Base-by-base conservation (phyloP, 2,113 vertebrate species). In the Spermophilus dauricus region DNA sequence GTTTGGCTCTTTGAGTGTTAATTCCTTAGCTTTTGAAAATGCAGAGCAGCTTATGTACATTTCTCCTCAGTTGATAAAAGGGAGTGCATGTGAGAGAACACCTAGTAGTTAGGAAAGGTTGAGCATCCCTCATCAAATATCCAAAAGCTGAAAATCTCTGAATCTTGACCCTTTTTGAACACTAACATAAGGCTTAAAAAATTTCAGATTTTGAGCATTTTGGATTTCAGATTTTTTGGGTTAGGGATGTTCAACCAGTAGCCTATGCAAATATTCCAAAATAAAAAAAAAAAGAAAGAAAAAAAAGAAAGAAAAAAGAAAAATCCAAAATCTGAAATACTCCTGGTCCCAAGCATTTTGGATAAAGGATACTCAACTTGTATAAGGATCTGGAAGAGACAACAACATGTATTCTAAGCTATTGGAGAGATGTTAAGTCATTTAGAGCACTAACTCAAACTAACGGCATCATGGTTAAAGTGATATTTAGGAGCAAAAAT, bases 21-120 rank as follows among this genome's bases (percentile, higher is more conserved):
- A 70, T 88, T 78, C 48, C 95, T 92, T 56, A 56, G 22, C 28
- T 88, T 93, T 51, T 80, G 58, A 89, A 86, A 81, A 83, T 95
- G 42, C 28, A 86, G 37, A 53, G 14, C 4, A 77, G 22, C 18
- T 86, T 92, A 53, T 91, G 30, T 65, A 42, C 93, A 48, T 92
- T 88, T 65, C 37, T 39, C 26, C n/a, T 61, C 61, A 37, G 45
- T 86, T 67, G 87, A 53, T 91, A 92, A 91, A 84, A 84, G 45
- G 92, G 34, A 89, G 3, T 8, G 34, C 22, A 30, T 85, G 67
- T 51, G 77, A 87, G 89, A 91, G 42, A 4, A 65, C 53, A 78
- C 4, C 20, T 78, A 91, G 8, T 53, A 76, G 24, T 87, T 67
- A 56, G 75, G 83, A 91, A 9, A 53, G 17, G 28, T 34, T 32